Conservation (phyloP, 2,888 invertebrate genomes). For the Melieria omissa region DNA sequence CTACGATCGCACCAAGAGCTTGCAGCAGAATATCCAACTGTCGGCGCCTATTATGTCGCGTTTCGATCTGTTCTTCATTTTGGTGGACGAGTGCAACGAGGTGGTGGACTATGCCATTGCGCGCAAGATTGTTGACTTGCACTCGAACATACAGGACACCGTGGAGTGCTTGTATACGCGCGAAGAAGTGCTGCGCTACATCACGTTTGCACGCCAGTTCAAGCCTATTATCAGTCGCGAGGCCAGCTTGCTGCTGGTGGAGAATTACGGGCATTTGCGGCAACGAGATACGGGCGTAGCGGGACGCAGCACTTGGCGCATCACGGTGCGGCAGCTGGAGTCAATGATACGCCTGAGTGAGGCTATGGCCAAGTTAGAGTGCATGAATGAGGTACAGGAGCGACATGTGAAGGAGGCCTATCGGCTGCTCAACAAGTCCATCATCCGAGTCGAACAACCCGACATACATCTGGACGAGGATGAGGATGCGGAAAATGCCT, state of each 20-base stretch:
- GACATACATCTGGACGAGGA: slow-evolving; percentile 94
- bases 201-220: slow-evolving; percentile 96
- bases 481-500: slow-evolving; percentile 68
- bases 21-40: slow-evolving; percentile 93
- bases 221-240: slow-evolving; percentile 88
- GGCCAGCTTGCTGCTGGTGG: slow-evolving; percentile 84
- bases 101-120: slow-evolving; percentile 97
- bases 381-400: slow-evolving; percentile 86
- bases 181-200: slow-evolving; percentile 92
- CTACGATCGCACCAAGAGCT: slow-evolving; percentile 92
- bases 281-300: slow-evolving; percentile 81
- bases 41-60: slow-evolving; percentile 99
- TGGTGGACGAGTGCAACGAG: slow-evolving; percentile 96
- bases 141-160: slow-evolving; percentile 83
- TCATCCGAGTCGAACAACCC: slow-evolving; percentile 96
- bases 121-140: slow-evolving; percentile 92
- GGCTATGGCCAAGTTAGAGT: slow-evolving; percentile 96
- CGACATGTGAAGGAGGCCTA: slow-evolving; percentile 93
- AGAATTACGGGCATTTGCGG: slow-evolving; percentile 87
- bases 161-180: slow-evolving; percentile 85
- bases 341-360: slow-evolving; percentile 96
- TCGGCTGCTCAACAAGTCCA: slow-evolving; percentile 92
- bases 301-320: slow-evolving; percentile 88
- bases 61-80: slow-evolving; percentile 97
- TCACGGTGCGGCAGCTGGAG: slow-evolving; percentile 96